Conservation (phyloP, 2,113 vertebrate species). For the Phalacrocorax brasilianus region DNA sequence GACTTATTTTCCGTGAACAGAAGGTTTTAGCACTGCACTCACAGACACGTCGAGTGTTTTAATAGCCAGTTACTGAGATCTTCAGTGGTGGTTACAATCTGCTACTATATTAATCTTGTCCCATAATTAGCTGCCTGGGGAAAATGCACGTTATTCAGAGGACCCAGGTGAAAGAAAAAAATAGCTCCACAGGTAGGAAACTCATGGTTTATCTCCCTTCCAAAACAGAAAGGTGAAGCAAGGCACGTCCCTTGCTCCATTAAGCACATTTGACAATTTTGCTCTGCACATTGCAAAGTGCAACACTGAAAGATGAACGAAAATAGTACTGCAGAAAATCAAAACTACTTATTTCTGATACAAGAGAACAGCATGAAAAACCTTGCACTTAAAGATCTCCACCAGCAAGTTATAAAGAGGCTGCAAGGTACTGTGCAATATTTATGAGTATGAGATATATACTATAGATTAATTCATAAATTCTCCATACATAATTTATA, state of each 20-base stretch:
- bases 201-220: background rate
- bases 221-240: background rate
- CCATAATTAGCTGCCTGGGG: conserved; percentile 72
- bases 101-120: conserved; percentile 60
- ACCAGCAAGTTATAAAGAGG: background rate
- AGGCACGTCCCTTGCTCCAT: background rate
- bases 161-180: conserved; percentile 44
- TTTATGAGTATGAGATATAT: conserved; percentile 49
- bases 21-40: background rate
- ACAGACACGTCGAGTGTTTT: background rate
- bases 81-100: conserved; percentile 34
- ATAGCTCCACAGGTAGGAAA: background rate
- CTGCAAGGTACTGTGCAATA: conserved; percentile 21
- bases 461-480: conserved; percentile 65
- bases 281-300: background rate
- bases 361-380: background rate
- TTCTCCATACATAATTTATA: conserved; percentile 61
- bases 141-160: conserved; percentile 35
- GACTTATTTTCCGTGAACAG: background rate
- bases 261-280: background rate
- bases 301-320: background rate
- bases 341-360: background rate
- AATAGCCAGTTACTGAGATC: conserved; percentile 41
- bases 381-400: conserved; percentile 8
- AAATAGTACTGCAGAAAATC: background rate